phyloP scores from a whole-genome alignment of 1,140 invertebrate species.

The Drosophila orosa region DNA sequence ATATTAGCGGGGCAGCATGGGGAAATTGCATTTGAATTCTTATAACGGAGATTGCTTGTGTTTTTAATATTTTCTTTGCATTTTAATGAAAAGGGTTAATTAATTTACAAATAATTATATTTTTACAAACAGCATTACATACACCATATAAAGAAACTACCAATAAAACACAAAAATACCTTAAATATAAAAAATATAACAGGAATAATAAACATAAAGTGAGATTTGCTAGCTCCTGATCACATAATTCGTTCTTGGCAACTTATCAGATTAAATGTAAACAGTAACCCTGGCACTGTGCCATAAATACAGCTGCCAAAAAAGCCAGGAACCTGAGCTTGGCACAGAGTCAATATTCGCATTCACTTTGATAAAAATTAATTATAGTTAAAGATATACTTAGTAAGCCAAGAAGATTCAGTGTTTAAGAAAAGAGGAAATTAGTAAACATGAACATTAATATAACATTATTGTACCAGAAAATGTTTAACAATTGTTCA shows the following conservation, averaged over 20 bases:
- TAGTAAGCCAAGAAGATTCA: not conserved
- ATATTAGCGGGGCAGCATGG: not conserved
- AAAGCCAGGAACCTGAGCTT: conserved; percentile 5
- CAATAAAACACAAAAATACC: too few relatives aligned
- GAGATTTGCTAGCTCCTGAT: not conserved
- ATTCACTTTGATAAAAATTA: conserved; percentile 9
- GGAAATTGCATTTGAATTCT: not conserved
- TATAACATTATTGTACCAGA: not conserved
- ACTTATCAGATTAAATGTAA: conserved; percentile 13
- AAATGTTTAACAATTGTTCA: too few relatives aligned
- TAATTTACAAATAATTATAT: too few relatives aligned
- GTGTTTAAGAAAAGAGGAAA: not conserved
- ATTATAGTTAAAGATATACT: not conserved
- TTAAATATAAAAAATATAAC: too few relatives aligned
- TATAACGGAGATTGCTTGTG: not conserved
- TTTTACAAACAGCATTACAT: too few relatives aligned
- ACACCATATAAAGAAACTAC: too few relatives aligned
- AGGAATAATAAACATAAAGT: too few relatives aligned
- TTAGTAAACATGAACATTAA: too few relatives aligned
- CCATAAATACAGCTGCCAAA: conserved; percentile 16
- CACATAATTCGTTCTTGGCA: conserved; percentile 20
- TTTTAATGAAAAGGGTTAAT: too few relatives aligned
- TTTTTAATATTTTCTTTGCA: not conserved
- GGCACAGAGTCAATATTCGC: conserved; percentile 16
- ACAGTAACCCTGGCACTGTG: conserved; percentile 2